Evolutionary conservation across 2,113 vertebrate genomes (phyloP), one percentile per base, ranked within the genome.

Genomic region (Muntiacus muntjak): DNA sequence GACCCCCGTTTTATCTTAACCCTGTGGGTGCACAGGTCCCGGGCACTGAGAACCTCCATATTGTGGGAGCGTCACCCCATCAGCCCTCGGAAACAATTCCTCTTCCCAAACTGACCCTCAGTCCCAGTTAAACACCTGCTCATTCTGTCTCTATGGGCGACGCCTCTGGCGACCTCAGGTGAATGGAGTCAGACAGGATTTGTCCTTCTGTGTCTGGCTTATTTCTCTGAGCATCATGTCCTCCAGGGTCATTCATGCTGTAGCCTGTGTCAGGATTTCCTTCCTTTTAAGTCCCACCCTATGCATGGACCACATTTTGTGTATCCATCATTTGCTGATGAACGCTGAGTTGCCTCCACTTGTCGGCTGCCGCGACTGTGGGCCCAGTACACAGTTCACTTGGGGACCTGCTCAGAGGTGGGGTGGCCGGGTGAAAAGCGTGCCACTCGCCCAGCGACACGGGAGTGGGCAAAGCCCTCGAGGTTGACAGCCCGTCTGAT

Each of bases 251-350:
- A 2, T 1, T n/a, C n/a, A 1, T 0, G 12, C 1, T 8, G 21
- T 4, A 3, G 43, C 30, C 8, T 16, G 71, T 0, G 7, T 23
- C 58, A 3, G 9, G 16, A 15, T 4, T 12, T 0, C 60, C 52
- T 28, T 33, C 25, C 50, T 5, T 21, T 28, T 6, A 7, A 1
- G 1, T 1, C 26, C 52, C 17, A 10, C 2, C 1, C 7, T 67
- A 0, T 1, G 50, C 7, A 2, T 1, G 52, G 62, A n/a, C 25
- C 36, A 8, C 3, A 1, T 7, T 54, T 2, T 28, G 52, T 15
- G 62, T 7, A 0, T 5, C 52, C 2, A 1, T 7, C 11, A 2
- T 25, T 43, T 0, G 5, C 16, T 7, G 13, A 12, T 0, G 6
- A 40, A 40, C 25, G 1, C 58, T 0, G 19, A 50, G 78, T 8